phyloP scores from a whole-genome alignment of 2,888 invertebrate genomes.

The Tanypteryx hageni region DNA sequence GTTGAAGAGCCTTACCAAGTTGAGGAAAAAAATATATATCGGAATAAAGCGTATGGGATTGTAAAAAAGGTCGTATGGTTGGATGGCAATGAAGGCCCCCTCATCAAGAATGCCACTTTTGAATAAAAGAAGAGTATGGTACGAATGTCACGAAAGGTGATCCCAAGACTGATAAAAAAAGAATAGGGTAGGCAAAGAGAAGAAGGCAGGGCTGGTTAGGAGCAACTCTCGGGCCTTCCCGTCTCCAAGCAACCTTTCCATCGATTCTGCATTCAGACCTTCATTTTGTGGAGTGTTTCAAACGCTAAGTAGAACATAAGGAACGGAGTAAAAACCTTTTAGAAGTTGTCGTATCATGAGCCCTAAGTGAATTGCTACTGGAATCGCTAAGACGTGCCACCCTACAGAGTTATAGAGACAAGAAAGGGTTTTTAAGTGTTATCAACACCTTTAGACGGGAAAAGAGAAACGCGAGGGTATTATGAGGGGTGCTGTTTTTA shows the following conservation, averaged over 20 bases:
- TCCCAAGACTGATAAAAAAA: neutral
- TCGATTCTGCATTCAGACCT: neutral
- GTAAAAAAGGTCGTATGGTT: neutral
- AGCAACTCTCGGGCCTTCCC: neutral
- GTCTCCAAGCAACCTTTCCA: neutral
- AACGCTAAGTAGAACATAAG: neutral
- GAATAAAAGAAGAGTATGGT: neutral
- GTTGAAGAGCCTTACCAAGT: neutral
- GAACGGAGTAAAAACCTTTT: neutral
- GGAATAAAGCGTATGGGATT: neutral
- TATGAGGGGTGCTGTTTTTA: too few species aligned
- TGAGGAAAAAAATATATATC: neutral
- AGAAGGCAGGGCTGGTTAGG: neutral
- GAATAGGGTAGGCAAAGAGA: neutral
- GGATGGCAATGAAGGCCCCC: neutral
- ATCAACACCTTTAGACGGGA: too few species aligned
- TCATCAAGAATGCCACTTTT: constrained; percentile 24
- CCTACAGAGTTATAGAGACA: neutral
- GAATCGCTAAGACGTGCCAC: neutral
- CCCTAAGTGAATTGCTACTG: neutral
- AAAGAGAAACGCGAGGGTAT: too few species aligned
- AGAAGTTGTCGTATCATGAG: neutral
- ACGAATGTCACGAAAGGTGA: too few species aligned
- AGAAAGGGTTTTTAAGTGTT: neutral
- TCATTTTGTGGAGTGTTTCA: constrained; percentile 16